phyloP scores from a whole-genome alignment of 2,113 vertebrate species.

The Elgaria multicarinata region DNA sequence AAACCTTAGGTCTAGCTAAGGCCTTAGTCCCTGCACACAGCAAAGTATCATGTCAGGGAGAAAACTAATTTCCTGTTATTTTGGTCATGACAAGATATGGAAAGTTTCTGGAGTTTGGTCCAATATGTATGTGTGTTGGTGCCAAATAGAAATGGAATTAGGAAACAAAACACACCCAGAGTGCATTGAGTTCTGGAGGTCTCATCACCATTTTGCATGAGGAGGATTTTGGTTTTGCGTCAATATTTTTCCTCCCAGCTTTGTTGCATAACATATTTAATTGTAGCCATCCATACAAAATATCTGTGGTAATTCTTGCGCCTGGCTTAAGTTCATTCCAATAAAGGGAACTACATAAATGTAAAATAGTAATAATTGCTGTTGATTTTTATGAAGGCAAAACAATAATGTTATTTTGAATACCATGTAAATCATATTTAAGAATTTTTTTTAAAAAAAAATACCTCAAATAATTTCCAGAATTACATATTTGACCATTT shows the following conservation, averaged over 20 bases:
- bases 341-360: constrained; percentile 39
- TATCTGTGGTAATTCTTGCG: constrained; percentile 20
- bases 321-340: constrained; percentile 33
- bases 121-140: neutral
- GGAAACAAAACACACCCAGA: neutral
- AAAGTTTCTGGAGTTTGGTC: neutral
- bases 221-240: neutral
- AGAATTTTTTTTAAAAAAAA: constrained; percentile 44
- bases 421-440: constrained; percentile 54
- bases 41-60: neutral
- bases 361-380: neutral
- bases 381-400: constrained; percentile 37
- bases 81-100: too few relatives aligned
- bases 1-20: too few relatives aligned
- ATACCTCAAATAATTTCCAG: constrained; percentile 46
- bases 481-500: constrained; percentile 41
- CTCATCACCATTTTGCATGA: neutral
- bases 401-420: constrained; percentile 48
- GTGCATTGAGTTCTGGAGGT: accelerated
- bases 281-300: constrained; percentile 10
- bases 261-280: neutral
- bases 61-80: neutral
- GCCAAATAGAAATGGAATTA: neutral
- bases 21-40: neutral
- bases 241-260: accelerated